Evolutionary conservation across 2,113 vertebrate genomes (phyloP).

Genomic region (Daubentonia madagascariensis): DNA sequence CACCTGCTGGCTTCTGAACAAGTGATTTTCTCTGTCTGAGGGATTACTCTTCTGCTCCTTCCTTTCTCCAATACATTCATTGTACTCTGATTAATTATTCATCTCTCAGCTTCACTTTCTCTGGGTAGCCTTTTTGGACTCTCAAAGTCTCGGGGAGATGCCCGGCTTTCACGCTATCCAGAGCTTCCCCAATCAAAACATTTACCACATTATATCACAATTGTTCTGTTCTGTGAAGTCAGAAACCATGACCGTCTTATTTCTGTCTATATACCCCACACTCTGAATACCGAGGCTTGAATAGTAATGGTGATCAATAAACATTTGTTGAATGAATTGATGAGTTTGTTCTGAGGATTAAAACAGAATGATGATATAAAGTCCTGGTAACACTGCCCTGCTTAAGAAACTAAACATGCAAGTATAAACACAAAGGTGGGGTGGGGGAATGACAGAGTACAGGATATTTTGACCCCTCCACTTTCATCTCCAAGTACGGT

Average conservation of each 20-base stretch:
- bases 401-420: not conserved
- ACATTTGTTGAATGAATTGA: conserved; percentile 6
- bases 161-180: not conserved
- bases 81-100: not conserved
- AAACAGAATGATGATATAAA: not conserved
- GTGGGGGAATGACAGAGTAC: not conserved
- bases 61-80: not conserved
- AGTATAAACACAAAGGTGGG: not conserved
- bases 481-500: not conserved
- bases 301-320: conserved; percentile 7
- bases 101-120: not conserved
- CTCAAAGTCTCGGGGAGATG: not conserved
- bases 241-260: not conserved
- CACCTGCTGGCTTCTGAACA: not conserved
- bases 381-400: not conserved
- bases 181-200: not conserved
- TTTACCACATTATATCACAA: not conserved
- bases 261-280: not conserved
- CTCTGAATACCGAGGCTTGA: not conserved
- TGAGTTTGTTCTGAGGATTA: not conserved
- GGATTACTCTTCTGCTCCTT: not conserved
- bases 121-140: not conserved
- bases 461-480: not conserved
- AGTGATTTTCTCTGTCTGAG: not conserved
- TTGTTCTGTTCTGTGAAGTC: not conserved